Evolutionary conservation across 1,140 invertebrate genomes (phyloP).

Genomic region (Bombus waltoni): DNA sequence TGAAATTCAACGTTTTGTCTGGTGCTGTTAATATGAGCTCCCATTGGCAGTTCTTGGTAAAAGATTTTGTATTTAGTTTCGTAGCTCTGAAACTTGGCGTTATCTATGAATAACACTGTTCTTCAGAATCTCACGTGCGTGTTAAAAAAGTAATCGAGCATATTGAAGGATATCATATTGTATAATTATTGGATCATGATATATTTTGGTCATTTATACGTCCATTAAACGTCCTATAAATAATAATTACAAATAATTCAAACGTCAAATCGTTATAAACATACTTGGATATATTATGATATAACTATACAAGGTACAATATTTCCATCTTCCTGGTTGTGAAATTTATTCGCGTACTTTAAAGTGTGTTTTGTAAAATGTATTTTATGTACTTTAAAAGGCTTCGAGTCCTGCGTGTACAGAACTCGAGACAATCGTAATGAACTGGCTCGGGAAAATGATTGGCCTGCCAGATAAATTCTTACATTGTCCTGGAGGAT

Average conservation of each 20-base stretch:
- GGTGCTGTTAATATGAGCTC: not conserved
- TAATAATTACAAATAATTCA: no score
- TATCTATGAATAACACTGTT: not conserved
- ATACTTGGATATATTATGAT: no score
- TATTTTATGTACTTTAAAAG: conserved; percentile 79
- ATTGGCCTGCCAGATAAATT: conserved; percentile 95
- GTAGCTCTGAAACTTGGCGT: not conserved
- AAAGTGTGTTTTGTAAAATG: not conserved
- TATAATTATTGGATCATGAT: no score
- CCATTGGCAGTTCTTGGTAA: not conserved
- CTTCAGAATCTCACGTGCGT: no score
- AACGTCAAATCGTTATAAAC: no score
- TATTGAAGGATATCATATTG: no score
- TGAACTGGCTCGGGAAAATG: conserved; percentile 99
- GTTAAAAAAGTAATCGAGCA: no score
- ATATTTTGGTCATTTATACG: no score
- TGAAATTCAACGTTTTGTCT: conserved; percentile 24
- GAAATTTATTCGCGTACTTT: no score
- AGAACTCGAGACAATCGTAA: conserved; percentile 97
- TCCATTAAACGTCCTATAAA: no score
- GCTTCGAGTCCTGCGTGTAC: conserved; percentile 97
- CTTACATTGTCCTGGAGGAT: conserved; percentile 89
- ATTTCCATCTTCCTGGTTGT: no score
- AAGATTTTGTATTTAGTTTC: not conserved
- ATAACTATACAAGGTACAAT: no score